These are phyloP conservation scores for Coecobrya sp. DNA, from an alignment of 2,888 invertebrate species.

Conservation along the genomic window DNA sequence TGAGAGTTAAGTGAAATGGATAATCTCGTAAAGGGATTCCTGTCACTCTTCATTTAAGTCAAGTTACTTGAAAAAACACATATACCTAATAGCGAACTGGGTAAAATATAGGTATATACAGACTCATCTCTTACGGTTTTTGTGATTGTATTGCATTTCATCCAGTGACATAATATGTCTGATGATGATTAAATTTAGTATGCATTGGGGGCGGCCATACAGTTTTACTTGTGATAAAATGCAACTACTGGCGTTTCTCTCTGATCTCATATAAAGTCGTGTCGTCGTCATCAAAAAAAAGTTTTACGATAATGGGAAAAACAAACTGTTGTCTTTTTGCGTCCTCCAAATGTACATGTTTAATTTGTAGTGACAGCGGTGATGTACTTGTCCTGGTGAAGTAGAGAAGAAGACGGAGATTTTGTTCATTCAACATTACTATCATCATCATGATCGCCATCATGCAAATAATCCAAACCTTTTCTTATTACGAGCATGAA, in stretches of 20 bases:
- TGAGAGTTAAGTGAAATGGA: conserved; percentile 54
- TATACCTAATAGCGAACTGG: conserved; percentile 26
- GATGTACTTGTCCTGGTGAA: conserved; percentile 26
- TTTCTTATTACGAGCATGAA: not conserved
- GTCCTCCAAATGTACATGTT: conserved; percentile 29
- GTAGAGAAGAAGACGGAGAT: not conserved
- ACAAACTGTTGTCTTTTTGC: not conserved
- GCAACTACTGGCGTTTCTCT: not conserved
- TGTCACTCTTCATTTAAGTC: conserved; percentile 72
- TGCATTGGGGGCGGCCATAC: not conserved
- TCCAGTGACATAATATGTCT: not conserved
- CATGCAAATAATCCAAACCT: not conserved
- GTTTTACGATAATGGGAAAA: conserved; percentile 10
- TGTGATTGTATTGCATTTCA: conserved; percentile 11
- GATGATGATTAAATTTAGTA: conserved; percentile 10
- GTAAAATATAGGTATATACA: too few species aligned
- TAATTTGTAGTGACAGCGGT: conserved; percentile 18
- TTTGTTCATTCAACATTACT: not conserved
- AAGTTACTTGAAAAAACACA: not conserved
- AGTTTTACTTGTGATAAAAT: not conserved
- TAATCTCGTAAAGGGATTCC: conserved; percentile 69
- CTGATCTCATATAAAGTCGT: not conserved
- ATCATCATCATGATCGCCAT: not conserved
- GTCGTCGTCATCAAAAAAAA: not conserved
- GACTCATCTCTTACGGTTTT: too few species aligned